Conservation (phyloP, 1,140 invertebrate genomes). For the Drosophila nigrodunni region DNA sequence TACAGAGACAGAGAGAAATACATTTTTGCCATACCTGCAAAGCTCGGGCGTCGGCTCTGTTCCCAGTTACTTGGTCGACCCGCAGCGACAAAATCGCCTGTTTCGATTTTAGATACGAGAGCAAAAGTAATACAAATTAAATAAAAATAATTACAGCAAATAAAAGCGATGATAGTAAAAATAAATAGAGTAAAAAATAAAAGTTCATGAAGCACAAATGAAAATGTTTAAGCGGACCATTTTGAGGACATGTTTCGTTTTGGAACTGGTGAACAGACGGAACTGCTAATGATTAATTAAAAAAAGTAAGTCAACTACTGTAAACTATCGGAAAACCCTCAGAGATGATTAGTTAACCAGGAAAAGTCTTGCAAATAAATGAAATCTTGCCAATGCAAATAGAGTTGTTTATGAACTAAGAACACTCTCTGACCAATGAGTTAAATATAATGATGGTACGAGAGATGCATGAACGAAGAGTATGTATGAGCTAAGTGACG, state of each 20-base stretch:
- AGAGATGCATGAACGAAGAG: slow-evolving; percentile 1
- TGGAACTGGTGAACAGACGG: background rate
- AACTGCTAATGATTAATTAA: too few species aligned
- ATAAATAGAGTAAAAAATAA: slow-evolving; percentile 7
- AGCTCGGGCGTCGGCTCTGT: slow-evolving; percentile 89
- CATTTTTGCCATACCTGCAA: slow-evolving; percentile 87
- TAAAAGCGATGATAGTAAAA: background rate
- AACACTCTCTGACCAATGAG: background rate
- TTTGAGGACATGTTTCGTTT: too few species aligned
- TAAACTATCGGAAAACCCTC: too few species aligned
- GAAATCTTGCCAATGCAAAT: background rate
- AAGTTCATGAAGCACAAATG: background rate
- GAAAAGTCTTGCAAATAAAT: background rate
- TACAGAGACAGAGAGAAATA: slow-evolving; percentile 6
- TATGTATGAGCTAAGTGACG: slow-evolving; percentile 28
- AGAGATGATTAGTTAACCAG: too few species aligned
- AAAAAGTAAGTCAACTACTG: too few species aligned
- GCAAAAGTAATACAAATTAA: slow-evolving; percentile 37
- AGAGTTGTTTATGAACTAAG: background rate
- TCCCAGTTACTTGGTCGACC: slow-evolving; percentile 94
- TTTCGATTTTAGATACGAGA: slow-evolving; percentile 38
- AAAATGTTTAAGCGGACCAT: background rate
- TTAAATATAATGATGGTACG: slow-evolving; percentile 12
- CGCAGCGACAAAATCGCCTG: slow-evolving; percentile 87
- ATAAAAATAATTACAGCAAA: slow-evolving; percentile 28